These are phyloP conservation scores for Alectura lathami DNA, from an alignment of 2,113 vertebrate genomes.

Conservation along the genomic window DNA sequence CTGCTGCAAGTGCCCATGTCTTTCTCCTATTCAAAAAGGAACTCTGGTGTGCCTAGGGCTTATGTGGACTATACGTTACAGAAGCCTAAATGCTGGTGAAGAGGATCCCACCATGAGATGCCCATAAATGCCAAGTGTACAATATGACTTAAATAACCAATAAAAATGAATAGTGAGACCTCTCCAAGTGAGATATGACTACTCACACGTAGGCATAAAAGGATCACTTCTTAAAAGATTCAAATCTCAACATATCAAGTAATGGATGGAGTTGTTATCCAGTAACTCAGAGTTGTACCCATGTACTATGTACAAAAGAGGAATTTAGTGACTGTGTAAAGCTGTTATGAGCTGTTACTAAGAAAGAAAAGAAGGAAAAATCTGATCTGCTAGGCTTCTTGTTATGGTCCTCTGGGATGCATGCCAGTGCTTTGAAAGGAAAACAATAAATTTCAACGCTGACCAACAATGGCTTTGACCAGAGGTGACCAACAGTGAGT, in stretches of 20 bases:
- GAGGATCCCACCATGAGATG: neutral
- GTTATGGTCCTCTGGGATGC: neutral
- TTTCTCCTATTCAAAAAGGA: neutral
- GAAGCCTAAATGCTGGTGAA: neutral
- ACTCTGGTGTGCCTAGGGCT: neutral
- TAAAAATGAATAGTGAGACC: neutral
- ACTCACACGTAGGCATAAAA: neutral
- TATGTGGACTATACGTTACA: neutral
- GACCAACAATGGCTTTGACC: neutral
- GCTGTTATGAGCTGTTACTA: neutral
- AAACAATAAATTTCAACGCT: neutral
- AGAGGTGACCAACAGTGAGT: neutral
- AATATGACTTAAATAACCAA: neutral
- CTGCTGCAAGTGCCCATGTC: neutral
- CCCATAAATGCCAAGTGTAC: neutral
- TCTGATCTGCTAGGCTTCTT: neutral
- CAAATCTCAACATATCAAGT: fast-evolving
- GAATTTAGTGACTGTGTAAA: neutral
- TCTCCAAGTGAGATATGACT: fast-evolving
- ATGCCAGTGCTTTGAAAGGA: neutral
- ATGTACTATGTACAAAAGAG: neutral
- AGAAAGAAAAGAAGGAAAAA: neutral
- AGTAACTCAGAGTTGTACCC: neutral
- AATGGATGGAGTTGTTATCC: neutral
- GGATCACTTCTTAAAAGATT: neutral